Evolutionary conservation across 1,140 invertebrate genomes (phyloP).

Genomic region (Acromyrmex echinatior): DNA sequence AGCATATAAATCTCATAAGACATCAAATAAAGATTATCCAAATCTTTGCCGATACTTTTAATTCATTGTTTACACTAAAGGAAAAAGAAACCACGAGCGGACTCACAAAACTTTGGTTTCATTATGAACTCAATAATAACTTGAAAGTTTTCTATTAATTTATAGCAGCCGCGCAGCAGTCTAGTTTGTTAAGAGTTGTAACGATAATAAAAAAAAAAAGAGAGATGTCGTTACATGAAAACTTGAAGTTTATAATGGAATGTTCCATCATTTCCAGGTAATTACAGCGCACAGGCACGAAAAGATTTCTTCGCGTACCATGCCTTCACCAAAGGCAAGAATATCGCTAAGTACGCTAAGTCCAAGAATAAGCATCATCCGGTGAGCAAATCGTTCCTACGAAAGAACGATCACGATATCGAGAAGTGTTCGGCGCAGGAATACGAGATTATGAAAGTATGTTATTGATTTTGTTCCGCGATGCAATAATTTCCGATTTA

Average conservation of each 20-base stretch:
- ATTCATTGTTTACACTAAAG: conserved; percentile 43
- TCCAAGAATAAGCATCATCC: conserved; percentile 72
- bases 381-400: conserved; percentile 77
- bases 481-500: conserved; percentile 19
- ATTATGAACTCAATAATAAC: conserved; percentile 61
- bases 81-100: conserved; percentile 23
- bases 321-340: conserved; percentile 55
- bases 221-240: conserved; percentile 36
- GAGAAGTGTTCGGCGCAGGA: conserved; percentile 89
- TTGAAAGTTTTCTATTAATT: conserved; percentile 60
- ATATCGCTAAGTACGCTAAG: conserved; percentile 68
- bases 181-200: conserved; percentile 46
- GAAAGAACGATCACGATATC: conserved; percentile 79
- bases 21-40: conserved; percentile 25
- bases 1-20: conserved; percentile 14
- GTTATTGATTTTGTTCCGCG: conserved; percentile 27
- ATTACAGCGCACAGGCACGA: conserved; percentile 58
- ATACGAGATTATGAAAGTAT: conserved; percentile 91
- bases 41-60: conserved; percentile 42
- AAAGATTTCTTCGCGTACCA: conserved; percentile 55
- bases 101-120: conserved; percentile 52
- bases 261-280: conserved; percentile 55
- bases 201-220: conserved; percentile 22
- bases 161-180: conserved; percentile 32
- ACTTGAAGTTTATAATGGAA: conserved; percentile 45